Evolutionary conservation across 2,797 vertebrate genomes (phyloP), one percentile per base, ranked within the genome.

Genomic region (Enteromius radiatus): DNA sequence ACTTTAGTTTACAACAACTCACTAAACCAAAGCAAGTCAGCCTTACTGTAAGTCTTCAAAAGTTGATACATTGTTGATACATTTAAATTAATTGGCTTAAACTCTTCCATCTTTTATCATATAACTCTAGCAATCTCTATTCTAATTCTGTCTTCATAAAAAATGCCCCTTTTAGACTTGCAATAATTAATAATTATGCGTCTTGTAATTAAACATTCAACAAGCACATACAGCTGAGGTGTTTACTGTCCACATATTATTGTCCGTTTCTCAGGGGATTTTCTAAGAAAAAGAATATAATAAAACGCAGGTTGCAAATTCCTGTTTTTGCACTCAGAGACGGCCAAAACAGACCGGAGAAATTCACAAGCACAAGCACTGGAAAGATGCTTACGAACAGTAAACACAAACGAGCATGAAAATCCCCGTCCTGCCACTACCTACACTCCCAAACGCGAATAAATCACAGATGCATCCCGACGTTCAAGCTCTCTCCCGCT

Each of bases 321-420:
- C 28, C 76, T 33, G 41, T 49, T 78, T 59, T 76, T 43, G n/a
- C 33, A 41, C 43, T 77, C 47, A 38, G 59, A 15, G 31, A 73
- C 41, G 26, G 76, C 59, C 59, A 31, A 82, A 75, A 52, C 56
- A 63, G 28, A 41, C 65, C 1, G 12, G 17, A 31, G 52, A 80
- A 70, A 70, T 70, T 80, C 67, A 28, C 12, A 70, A 54, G 43
- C 79, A 38, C 33, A 54, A 49, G 26, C 31, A 33, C 26, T 70
- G 31, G 11, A 56, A 83, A 76, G 80, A 78, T 79, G 67, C 65
- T 70, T 68, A 56, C 31, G 6, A 82, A 76, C 45, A 59, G 79
- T 73, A 80, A 84, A 75, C 71, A 68, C 23, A 63, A 64, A 82
- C n/a, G 11, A 76, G 47, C 71, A 65, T 23, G 63, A 67, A 82